Conservation (phyloP, 2,797 vertebrate genomes). For the Dipus sagitta region DNA sequence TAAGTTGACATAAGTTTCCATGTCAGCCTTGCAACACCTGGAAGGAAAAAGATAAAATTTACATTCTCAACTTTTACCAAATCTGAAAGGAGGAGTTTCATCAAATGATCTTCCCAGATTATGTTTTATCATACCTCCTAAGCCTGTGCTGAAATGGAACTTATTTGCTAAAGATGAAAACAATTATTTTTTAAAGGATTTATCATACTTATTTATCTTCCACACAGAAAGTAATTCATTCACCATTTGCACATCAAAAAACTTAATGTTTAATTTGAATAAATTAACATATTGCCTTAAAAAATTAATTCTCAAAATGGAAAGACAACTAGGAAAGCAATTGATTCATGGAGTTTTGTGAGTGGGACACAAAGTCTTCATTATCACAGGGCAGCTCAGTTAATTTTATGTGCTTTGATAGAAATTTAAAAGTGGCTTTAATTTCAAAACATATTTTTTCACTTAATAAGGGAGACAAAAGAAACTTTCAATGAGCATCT, state of each 20-base stretch:
- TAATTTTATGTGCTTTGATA: slow-evolving; percentile 87
- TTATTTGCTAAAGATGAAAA: slow-evolving; percentile 65
- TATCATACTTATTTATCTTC: slow-evolving; percentile 76
- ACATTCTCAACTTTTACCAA: slow-evolving; percentile 54
- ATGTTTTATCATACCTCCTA: slow-evolving; percentile 62
- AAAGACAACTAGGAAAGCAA: slow-evolving; percentile 86
- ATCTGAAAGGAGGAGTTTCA: slow-evolving; percentile 36
- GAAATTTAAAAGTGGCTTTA: slow-evolving; percentile 88
- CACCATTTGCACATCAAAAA: slow-evolving; percentile 82
- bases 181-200: not conserved
- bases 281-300: slow-evolving; percentile 88
- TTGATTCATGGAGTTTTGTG: slow-evolving; percentile 85
- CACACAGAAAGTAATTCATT: slow-evolving; percentile 81
- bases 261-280: slow-evolving; percentile 87
- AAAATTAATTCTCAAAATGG: slow-evolving; percentile 88
- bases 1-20: slow-evolving; percentile 42
- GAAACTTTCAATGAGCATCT: slow-evolving; percentile 87
- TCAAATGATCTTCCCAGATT: slow-evolving; percentile 45
- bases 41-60: not conserved
- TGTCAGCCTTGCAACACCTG: not conserved
- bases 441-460: slow-evolving; percentile 91
- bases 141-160: slow-evolving; percentile 62
- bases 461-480: slow-evolving; percentile 91
- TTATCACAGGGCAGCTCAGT: slow-evolving; percentile 83
- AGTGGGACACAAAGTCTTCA: slow-evolving; percentile 69